phyloP scores from a whole-genome alignment of 1,140 invertebrate species.

The Drosophila lacertosa region DNA sequence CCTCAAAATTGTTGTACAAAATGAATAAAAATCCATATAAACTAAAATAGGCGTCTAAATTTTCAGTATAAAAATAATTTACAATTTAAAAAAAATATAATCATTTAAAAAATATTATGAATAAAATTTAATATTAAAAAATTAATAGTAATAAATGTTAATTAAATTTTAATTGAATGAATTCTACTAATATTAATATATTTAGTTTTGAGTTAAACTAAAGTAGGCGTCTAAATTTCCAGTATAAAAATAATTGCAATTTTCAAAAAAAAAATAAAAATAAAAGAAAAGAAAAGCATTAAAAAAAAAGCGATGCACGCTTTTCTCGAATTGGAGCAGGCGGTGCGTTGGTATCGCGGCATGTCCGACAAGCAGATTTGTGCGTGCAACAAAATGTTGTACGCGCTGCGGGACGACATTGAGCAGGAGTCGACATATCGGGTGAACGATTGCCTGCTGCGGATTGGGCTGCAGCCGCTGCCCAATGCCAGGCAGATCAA shows the following conservation, averaged over 20 bases:
- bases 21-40: too few species aligned
- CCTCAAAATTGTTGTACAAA: too few species aligned
- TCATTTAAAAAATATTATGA: neutral
- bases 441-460: slow-evolving; percentile 22
- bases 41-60: slow-evolving; percentile 18
- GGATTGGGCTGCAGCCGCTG: slow-evolving; percentile 43
- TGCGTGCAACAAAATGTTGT: slow-evolving; percentile 33
- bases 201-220: neutral
- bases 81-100: neutral
- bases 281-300: neutral
- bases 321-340: neutral
- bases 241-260: slow-evolving; percentile 4
- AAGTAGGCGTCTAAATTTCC: slow-evolving; percentile 31
- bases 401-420: slow-evolving; percentile 55
- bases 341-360: slow-evolving; percentile 57
- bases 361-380: slow-evolving; percentile 40
- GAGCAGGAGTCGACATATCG: slow-evolving; percentile 48
- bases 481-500: slow-evolving; percentile 7
- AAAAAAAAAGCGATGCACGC: slow-evolving; percentile 13
- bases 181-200: neutral
- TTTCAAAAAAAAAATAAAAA: neutral
- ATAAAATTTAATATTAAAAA: too few species aligned
- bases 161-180: too few species aligned
- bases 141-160: too few species aligned
- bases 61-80: slow-evolving; percentile 3